These are phyloP conservation scores for Agrilus cyanescens DNA, from an alignment of 2,888 invertebrate genomes.

Conservation along the genomic window DNA sequence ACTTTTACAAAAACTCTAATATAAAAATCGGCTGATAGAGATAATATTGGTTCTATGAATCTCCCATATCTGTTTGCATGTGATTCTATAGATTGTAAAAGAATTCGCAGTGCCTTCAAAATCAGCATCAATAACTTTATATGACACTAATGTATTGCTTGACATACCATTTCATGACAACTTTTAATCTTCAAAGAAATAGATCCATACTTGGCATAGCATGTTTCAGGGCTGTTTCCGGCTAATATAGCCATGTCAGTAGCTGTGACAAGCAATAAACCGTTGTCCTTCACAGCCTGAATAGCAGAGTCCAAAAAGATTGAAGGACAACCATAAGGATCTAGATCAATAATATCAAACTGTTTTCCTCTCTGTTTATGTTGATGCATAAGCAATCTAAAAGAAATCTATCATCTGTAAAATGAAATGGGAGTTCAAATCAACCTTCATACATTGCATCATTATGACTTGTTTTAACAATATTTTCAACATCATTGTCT, in stretches of 20 bases:
- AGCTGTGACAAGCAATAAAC: slow-evolving; percentile 86
- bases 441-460: slow-evolving; percentile 73
- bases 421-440: neutral
- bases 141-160: slow-evolving; percentile 1
- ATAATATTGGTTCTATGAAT: slow-evolving; percentile 82
- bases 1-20: slow-evolving; percentile 85
- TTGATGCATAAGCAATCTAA: slow-evolving; percentile 75
- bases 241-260: slow-evolving; percentile 96
- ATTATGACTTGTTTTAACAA: slow-evolving; percentile 64
- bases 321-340: slow-evolving; percentile 94
- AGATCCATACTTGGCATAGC: slow-evolving; percentile 84
- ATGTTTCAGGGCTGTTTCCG: slow-evolving; percentile 91
- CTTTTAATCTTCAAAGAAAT: slow-evolving; percentile 72
- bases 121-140: slow-evolving; percentile 5
- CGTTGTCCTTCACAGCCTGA: slow-evolving; percentile 67
- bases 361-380: slow-evolving; percentile 50
- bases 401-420: slow-evolving; percentile 20
- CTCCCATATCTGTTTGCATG: slow-evolving; percentile 89
- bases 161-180: slow-evolving; percentile 86
- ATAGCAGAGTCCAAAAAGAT: slow-evolving; percentile 85
- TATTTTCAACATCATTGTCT: slow-evolving; percentile 59
- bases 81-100: slow-evolving; percentile 79
- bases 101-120: slow-evolving; percentile 76
- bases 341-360: slow-evolving; percentile 88
- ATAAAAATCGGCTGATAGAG: slow-evolving; percentile 93